phyloP scores from a whole-genome alignment of 2,797 vertebrate genomes.

The Spinibarbus caldwelli region DNA sequence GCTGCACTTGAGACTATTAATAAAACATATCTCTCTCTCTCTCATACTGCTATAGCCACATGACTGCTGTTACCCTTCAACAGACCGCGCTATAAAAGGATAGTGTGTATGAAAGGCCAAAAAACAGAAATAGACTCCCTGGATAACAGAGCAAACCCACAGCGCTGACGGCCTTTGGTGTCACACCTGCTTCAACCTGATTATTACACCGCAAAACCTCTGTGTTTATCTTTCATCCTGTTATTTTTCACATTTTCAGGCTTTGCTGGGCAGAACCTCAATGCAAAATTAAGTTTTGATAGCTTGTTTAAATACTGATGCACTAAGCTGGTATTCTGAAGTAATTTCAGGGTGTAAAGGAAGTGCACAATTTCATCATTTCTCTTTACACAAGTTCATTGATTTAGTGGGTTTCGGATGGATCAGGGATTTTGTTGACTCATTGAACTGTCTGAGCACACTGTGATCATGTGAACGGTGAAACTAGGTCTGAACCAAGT shows the following conservation, averaged over 20 bases:
- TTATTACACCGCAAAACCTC: neutral
- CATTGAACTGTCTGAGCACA: neutral
- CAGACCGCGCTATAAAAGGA: slow-evolving; percentile 53
- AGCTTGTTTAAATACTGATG: neutral
- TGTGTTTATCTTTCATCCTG: neutral
- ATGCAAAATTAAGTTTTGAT: neutral
- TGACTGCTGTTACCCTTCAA: slow-evolving; percentile 70
- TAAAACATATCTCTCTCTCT: slow-evolving; percentile 65
- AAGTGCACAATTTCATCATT: slow-evolving; percentile 2
- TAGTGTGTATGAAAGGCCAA: slow-evolving; percentile 28
- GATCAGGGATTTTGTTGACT: neutral
- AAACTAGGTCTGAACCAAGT: neutral
- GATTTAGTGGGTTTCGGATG: neutral
- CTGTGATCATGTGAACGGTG: neutral
- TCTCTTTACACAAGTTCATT: neutral
- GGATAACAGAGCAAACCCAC: slow-evolving; percentile 4
- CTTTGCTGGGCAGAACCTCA: neutral
- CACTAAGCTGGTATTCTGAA: neutral
- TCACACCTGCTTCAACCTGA: neutral
- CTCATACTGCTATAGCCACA: slow-evolving; percentile 55
- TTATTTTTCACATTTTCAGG: neutral
- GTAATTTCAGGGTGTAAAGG: neutral
- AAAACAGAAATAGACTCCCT: slow-evolving; percentile 53
- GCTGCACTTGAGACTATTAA: slow-evolving; percentile 69
- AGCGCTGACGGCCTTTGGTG: neutral